These are phyloP conservation scores for Caenorhabditis angaria DNA, from an alignment of 2,888 invertebrate species.

Conservation along the genomic window DNA sequence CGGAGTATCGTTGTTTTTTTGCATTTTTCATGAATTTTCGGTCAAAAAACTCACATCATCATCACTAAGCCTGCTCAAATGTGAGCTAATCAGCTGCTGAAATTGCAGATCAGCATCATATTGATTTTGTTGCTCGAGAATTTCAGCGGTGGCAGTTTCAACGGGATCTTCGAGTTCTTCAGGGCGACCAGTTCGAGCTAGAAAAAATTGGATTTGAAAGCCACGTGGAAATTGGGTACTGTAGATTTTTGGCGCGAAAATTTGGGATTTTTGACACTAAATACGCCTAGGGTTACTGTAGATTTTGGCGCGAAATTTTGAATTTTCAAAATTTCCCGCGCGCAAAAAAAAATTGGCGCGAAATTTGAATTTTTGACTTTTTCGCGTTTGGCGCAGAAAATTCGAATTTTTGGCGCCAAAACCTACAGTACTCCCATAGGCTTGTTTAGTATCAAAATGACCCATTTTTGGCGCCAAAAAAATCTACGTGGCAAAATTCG, in stretches of 20 bases:
- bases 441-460: too few species aligned
- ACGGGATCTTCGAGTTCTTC: constrained; percentile 7
- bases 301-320: too few species aligned
- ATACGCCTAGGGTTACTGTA: too few species aligned
- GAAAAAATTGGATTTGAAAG: neutral
- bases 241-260: neutral
- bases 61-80: constrained; percentile 53
- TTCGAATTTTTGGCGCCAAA: neutral
- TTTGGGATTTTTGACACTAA: too few species aligned
- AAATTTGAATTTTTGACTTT: too few species aligned
- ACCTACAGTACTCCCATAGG: too few species aligned
- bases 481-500: too few species aligned
- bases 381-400: too few species aligned
- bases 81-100: constrained; percentile 57
- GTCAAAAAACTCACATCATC: constrained; percentile 53
- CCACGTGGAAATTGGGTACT: neutral
- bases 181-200: constrained; percentile 18
- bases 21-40: neutral
- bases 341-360: too few species aligned
- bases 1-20: too few species aligned
- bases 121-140: constrained; percentile 14
- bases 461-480: too few species aligned
- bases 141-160: constrained; percentile 12
- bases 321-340: too few species aligned
- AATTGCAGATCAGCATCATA: constrained; percentile 59